Evolutionary conservation across 2,113 vertebrate species (phyloP).

Genomic region (Oncorhynchus tshawytscha): DNA sequence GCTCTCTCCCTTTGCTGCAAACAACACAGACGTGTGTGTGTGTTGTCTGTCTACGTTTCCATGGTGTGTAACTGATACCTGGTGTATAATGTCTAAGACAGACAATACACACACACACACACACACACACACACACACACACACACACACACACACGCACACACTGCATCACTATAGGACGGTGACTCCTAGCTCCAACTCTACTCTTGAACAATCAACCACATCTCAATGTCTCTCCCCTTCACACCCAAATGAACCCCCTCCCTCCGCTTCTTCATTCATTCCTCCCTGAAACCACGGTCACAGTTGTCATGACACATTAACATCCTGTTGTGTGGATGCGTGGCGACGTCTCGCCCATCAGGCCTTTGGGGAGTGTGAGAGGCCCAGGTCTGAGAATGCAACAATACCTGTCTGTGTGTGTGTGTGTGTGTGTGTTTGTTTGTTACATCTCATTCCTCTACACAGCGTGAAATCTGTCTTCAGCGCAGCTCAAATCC

Average conservation of each 20-base stretch:
- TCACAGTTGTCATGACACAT: conserved; percentile 47
- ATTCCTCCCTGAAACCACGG: conserved; percentile 20
- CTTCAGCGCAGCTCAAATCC: conserved; percentile 12
- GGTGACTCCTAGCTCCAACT: neutral
- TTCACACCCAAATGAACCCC: neutral
- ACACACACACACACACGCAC: neutral
- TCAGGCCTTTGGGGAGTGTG: conserved; percentile 21
- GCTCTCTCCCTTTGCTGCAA: too few species aligned
- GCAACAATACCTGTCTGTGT: conserved; percentile 25
- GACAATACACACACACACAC: conserved; percentile 1
- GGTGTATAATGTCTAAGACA: neutral
- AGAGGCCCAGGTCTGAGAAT: conserved; percentile 11
- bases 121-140: conserved; percentile 3
- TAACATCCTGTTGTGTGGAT: conserved; percentile 31
- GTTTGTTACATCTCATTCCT: conserved; percentile 17
- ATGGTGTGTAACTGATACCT: neutral
- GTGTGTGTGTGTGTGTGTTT: conserved; percentile 11
- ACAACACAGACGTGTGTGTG: conserved; percentile 1
- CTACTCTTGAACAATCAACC: conserved; percentile 8
- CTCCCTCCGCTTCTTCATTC: conserved; percentile 21
- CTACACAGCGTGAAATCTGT: conserved; percentile 32
- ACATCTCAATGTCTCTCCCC: conserved; percentile 17
- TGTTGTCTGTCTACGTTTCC: conserved; percentile 8
- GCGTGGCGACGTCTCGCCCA: conserved; percentile 20
- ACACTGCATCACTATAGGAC: neutral